Evolutionary conservation across 2,888 invertebrate species (phyloP).

Genomic region (Minunthozetes semirufus): DNA sequence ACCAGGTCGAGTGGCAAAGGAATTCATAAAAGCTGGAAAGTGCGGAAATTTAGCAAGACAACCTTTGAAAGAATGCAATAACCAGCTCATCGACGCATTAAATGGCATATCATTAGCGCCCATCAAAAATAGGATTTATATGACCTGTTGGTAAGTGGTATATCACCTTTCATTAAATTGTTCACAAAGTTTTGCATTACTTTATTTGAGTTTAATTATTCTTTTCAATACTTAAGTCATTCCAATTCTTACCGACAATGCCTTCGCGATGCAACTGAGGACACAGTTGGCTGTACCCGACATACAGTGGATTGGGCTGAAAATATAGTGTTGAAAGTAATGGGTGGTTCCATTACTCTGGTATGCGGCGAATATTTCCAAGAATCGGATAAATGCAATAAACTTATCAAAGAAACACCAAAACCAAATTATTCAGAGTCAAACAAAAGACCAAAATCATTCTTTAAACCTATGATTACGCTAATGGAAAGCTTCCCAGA

Average conservation of each 20-base stretch:
- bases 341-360: not conserved
- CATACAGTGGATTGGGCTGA: not conserved
- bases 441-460: not conserved
- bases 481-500: slow-evolving; percentile 2
- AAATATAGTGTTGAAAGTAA: not conserved
- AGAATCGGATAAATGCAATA: not conserved
- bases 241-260: not conserved
- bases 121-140: not conserved
- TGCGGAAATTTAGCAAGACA: not conserved
- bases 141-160: not conserved
- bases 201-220: too few species aligned
- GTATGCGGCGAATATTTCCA: slow-evolving; percentile 13
- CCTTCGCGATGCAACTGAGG: not conserved
- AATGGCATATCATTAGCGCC: not conserved
- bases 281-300: not conserved
- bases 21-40: not conserved
- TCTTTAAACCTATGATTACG: not conserved
- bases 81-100: not conserved
- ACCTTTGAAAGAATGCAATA: not conserved
- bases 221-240: not conserved
- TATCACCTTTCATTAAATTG: too few species aligned
- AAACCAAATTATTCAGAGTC: not conserved
- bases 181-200: not conserved
- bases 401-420: too few species aligned
- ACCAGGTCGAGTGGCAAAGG: not conserved